Evolutionary conservation across 2,888 invertebrate species (phyloP).

Genomic region (Drosophila formosana): DNA sequence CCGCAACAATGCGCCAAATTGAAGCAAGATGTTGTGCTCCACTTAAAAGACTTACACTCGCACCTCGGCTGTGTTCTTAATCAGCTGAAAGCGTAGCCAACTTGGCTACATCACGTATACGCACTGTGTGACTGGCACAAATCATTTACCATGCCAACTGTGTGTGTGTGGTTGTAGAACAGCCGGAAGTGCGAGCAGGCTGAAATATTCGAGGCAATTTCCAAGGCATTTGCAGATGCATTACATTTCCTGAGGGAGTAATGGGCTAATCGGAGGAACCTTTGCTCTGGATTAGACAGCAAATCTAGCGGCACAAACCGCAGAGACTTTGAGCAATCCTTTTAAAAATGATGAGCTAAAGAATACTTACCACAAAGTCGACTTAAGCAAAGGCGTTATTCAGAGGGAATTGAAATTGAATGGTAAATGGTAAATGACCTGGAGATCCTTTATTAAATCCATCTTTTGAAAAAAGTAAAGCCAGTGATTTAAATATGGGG

Average conservation of each 20-base stretch:
- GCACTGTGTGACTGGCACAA: conserved; percentile 37
- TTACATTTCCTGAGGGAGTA: conserved; percentile 15
- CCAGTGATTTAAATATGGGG: background rate
- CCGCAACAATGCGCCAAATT: conserved; percentile 72
- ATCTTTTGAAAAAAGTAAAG: background rate
- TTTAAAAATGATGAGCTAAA: background rate
- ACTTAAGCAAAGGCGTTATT: background rate
- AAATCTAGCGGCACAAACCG: background rate
- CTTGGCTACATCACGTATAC: conserved; percentile 49
- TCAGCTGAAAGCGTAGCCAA: conserved; percentile 74
- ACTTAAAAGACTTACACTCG: conserved; percentile 22
- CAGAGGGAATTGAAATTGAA: conserved; percentile 1
- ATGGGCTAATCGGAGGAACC: conserved; percentile 23
- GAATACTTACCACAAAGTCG: background rate
- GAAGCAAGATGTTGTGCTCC: conserved; percentile 62
- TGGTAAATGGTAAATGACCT: background rate
- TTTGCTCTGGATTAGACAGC: conserved; percentile 9
- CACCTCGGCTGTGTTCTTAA: conserved; percentile 59
- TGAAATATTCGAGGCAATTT: conserved; percentile 38
- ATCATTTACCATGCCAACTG: conserved; percentile 1
- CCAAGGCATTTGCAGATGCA: conserved; percentile 24
- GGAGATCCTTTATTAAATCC: background rate
- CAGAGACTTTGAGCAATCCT: background rate
- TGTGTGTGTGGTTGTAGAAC: background rate
- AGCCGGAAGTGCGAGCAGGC: conserved; percentile 6